Evolutionary conservation across 2,113 vertebrate genomes (phyloP).

Genomic region (Campylomormyrus numenius): DNA sequence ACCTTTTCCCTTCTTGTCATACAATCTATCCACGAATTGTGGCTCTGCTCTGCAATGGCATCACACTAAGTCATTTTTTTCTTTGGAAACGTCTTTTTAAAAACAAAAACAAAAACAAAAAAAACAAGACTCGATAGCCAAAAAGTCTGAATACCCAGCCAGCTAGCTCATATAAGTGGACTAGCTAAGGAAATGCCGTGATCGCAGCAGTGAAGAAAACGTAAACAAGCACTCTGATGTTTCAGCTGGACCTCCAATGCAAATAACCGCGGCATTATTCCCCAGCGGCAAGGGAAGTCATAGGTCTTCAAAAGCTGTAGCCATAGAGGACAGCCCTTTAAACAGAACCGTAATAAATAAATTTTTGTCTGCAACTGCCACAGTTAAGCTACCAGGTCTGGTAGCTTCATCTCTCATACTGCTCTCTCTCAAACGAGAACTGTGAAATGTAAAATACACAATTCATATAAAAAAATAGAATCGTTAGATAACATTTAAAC

Average conservation of each 20-base stretch:
- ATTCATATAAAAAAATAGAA: conserved; percentile 48
- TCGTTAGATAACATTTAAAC: conserved; percentile 40
- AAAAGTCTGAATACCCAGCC: neutral
- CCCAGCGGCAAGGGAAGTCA: neutral
- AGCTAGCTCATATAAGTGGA: neutral
- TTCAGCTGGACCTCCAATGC: neutral
- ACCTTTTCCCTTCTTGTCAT: neutral
- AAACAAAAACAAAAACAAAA: neutral
- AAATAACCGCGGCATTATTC: neutral
- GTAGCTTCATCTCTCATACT: conserved; percentile 15
- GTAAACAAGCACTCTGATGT: conserved; percentile 6
- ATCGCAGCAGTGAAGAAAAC: conserved; percentile 3
- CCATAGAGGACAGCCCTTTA: conserved; percentile 12
- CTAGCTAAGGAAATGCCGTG: neutral
- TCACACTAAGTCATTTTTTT: neutral
- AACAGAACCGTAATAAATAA: conserved; percentile 14
- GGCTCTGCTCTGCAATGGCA: neutral
- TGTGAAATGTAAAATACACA: conserved; percentile 21
- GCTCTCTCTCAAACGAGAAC: conserved; percentile 24
- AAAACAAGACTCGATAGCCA: neutral
- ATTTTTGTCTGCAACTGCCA: neutral
- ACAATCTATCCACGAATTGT: neutral
- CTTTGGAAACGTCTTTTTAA: neutral
- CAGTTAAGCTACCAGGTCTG: neutral
- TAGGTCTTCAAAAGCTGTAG: neutral